These are phyloP conservation scores for Parazoanthus atlanticus DNA, from an alignment of 92 coral and sea anemone species.

Conservation along the genomic window DNA sequence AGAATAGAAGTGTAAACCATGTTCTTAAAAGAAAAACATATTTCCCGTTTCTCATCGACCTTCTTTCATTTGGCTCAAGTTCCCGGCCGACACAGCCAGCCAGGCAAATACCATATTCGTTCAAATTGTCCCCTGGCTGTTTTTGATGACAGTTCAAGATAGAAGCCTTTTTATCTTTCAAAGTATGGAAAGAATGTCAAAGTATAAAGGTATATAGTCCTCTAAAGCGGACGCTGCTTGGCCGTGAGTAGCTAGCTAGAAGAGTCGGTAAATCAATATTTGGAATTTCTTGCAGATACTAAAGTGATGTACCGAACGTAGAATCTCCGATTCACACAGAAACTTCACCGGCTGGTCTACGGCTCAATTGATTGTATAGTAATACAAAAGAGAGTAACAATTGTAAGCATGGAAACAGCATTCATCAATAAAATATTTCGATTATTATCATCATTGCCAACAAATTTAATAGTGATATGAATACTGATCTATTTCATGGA, in stretches of 20 bases:
- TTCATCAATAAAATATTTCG: not conserved
- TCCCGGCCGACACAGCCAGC: too few species aligned
- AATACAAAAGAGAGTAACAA: not conserved
- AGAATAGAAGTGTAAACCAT: not conserved
- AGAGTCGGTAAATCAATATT: not conserved
- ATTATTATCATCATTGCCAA: not conserved
- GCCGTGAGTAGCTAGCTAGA: not conserved
- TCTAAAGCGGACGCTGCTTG: not conserved
- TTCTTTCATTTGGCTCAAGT: too few species aligned
- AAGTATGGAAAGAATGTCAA: not conserved
- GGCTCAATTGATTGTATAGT: not conserved
- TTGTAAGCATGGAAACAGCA: slow-evolving; percentile 2
- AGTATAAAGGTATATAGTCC: not conserved
- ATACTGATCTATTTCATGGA: not conserved
- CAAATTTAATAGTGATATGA: not conserved
- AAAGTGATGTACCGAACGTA: not conserved
- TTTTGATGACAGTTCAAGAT: too few species aligned
- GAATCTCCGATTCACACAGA: not conserved
- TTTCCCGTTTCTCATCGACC: too few species aligned
- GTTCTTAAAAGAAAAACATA: not conserved
- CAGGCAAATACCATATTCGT: too few species aligned
- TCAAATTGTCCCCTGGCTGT: too few species aligned
- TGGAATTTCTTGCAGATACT: too few species aligned
- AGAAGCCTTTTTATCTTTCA: not conserved
- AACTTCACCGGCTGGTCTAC: not conserved